Conservation (phyloP, 2,888 invertebrate genomes). For the Prenolepis imparis region DNA sequence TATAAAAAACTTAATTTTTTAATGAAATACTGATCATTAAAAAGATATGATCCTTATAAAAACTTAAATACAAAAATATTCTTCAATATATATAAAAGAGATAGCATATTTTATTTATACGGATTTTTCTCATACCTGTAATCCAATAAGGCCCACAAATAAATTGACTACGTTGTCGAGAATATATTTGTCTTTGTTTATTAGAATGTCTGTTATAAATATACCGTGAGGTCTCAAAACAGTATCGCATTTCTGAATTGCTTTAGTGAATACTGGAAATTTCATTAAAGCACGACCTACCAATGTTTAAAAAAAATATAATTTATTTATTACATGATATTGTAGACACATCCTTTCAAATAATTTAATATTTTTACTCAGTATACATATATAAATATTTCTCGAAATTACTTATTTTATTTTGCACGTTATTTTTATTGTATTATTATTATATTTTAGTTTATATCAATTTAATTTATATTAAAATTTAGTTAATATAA, state of each 20-base stretch:
- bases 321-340: no score
- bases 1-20: no score
- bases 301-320: background rate
- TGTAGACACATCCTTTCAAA: no score
- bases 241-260: slow-evolving; percentile 88
- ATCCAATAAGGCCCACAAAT: slow-evolving; percentile 92
- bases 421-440: no score
- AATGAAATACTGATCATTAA: no score
- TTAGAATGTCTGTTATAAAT: slow-evolving; percentile 89
- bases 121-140: slow-evolving; percentile 85
- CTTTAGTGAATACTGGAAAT: slow-evolving; percentile 89
- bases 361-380: no score
- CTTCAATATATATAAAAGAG: no score
- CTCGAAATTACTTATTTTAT: no score
- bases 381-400: no score
- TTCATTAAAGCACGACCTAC: slow-evolving; percentile 90
- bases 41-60: no score
- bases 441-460: background rate
- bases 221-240: slow-evolving; percentile 88
- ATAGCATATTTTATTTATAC: no score
- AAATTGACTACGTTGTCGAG: slow-evolving; percentile 90
- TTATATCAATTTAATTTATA: background rate
- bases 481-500: background rate
- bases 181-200: slow-evolving; percentile 87
- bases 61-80: no score